phyloP scores from a whole-genome alignment of 2,888 invertebrate species.

The Rosalia funebris region DNA sequence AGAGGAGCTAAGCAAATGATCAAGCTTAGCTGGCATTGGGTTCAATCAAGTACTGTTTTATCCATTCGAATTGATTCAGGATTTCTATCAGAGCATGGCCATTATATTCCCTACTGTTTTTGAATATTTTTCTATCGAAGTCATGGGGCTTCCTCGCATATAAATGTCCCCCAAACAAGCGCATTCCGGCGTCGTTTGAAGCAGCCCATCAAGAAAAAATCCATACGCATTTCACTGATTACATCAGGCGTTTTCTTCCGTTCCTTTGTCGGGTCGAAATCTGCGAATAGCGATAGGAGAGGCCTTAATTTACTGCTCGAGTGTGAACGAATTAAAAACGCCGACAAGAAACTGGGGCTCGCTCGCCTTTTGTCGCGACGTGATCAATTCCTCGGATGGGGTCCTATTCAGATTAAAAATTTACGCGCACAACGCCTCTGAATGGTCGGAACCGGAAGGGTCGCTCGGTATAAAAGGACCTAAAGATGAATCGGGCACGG shows the following conservation, averaged over 20 bases:
- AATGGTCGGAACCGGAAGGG: slow-evolving; percentile 9
- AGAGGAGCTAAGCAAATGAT: too few species aligned
- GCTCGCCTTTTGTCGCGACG: slow-evolving; percentile 9
- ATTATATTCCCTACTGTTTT: too few species aligned
- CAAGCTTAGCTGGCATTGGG: too few species aligned
- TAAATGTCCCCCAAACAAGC: too few species aligned
- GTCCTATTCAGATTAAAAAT: slow-evolving; percentile 22
- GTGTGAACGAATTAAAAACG: slow-evolving; percentile 16
- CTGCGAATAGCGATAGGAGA: slow-evolving; percentile 7
- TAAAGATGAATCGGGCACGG: slow-evolving; percentile 3
- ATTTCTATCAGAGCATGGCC: too few species aligned
- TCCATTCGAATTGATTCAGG: too few species aligned
- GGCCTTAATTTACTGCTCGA: slow-evolving; percentile 13
- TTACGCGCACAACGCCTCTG: slow-evolving; percentile 11
- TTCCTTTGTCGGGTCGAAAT: slow-evolving; percentile 4
- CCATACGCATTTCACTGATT: slow-evolving; percentile 10
- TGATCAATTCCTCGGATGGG: slow-evolving; percentile 10
- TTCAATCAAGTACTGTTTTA: too few species aligned
- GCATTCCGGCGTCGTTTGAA: too few species aligned
- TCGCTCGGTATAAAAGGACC: slow-evolving; percentile 6
- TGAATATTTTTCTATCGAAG: too few species aligned
- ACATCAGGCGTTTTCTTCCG: slow-evolving; percentile 5
- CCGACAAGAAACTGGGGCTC: slow-evolving; percentile 9
- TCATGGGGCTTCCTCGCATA: too few species aligned
- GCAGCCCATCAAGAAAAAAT: not conserved